Conservation (phyloP, 2,113 vertebrate species). For the Nothobranchius kuhntae region DNA sequence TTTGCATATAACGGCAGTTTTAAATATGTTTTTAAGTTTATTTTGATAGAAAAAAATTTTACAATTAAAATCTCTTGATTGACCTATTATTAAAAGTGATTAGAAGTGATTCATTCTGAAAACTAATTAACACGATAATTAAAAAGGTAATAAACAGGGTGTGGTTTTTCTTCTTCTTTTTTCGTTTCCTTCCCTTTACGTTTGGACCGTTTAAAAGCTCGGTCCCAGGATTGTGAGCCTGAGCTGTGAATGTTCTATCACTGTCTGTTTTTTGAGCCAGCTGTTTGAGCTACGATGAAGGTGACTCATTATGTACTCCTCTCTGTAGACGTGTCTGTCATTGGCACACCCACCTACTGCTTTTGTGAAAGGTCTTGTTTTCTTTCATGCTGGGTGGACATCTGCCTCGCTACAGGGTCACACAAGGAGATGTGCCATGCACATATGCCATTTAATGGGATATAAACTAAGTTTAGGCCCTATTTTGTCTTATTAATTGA, state of each 20-base stretch:
- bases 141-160: too few relatives aligned
- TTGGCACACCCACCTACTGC: slow-evolving; percentile 38
- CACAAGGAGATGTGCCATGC: slow-evolving; percentile 46
- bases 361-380: slow-evolving; percentile 52
- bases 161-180: neutral
- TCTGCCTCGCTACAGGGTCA: slow-evolving; percentile 55
- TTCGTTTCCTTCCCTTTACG: neutral
- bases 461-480: slow-evolving; percentile 47
- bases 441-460: slow-evolving; percentile 48
- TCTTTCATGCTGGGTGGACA: slow-evolving; percentile 66
- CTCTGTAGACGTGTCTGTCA: slow-evolving; percentile 54
- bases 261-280: slow-evolving; percentile 22
- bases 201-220: neutral
- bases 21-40: too few relatives aligned
- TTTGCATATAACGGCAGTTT: too few relatives aligned
- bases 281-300: slow-evolving; percentile 29
- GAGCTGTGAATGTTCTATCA: slow-evolving; percentile 3
- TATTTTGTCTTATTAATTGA: slow-evolving; percentile 26
- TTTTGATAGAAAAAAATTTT: too few relatives aligned
- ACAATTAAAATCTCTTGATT: too few relatives aligned
- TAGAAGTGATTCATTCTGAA: too few relatives aligned
- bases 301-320: slow-evolving; percentile 50
- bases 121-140: too few relatives aligned
- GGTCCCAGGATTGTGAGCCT: slow-evolving; percentile 2
- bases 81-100: too few relatives aligned